Percentiles rank a stretch among this genome's conserved stretches.
These are phyloP conservation scores for Chrysomela aeneicollis DNA, from an alignment of 2,888 invertebrate species.

Conservation along the genomic window DNA sequence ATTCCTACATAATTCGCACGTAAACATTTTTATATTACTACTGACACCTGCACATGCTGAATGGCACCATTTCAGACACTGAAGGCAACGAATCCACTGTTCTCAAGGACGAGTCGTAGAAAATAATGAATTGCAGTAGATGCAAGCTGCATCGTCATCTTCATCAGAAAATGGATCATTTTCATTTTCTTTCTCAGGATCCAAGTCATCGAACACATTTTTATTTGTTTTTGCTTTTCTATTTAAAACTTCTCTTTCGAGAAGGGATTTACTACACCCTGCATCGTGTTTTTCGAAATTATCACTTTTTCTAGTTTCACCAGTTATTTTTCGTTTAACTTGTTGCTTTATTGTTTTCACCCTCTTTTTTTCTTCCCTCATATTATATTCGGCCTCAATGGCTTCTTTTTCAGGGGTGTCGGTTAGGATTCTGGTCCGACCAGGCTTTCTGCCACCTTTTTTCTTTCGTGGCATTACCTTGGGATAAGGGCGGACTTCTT, in stretches of 20 bases:
- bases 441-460: conserved; percentile 19
- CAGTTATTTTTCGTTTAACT: conserved; percentile 24
- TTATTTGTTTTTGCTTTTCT: conserved; percentile 25
- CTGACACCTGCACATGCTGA: conserved; percentile 21
- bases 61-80: conserved; percentile 27
- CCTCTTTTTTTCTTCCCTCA: conserved; percentile 18
- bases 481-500: conserved; percentile 19
- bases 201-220: conserved; percentile 15
- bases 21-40: conserved; percentile 11
- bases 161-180: conserved; percentile 27
- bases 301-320: conserved; percentile 21
- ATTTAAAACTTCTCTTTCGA: conserved; percentile 6
- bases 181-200: conserved; percentile 25
- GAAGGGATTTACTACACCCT: conserved; percentile 10
- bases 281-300: conserved; percentile 3
- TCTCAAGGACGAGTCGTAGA: conserved; percentile 26
- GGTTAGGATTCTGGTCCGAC: conserved; percentile 27
- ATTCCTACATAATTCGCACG: conserved; percentile 22
- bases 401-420: conserved; percentile 26
- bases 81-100: conserved; percentile 24
- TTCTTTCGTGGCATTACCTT: conserved; percentile 7
- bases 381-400: conserved; percentile 25
- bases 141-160: conserved; percentile 30
- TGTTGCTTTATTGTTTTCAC: conserved; percentile 19
- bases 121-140: conserved; percentile 35